Percentiles rank a stretch among this genome's conserved stretches.
Conservation (phyloP, 2,113 vertebrate genomes). For the Vulpes ferrilata region DNA sequence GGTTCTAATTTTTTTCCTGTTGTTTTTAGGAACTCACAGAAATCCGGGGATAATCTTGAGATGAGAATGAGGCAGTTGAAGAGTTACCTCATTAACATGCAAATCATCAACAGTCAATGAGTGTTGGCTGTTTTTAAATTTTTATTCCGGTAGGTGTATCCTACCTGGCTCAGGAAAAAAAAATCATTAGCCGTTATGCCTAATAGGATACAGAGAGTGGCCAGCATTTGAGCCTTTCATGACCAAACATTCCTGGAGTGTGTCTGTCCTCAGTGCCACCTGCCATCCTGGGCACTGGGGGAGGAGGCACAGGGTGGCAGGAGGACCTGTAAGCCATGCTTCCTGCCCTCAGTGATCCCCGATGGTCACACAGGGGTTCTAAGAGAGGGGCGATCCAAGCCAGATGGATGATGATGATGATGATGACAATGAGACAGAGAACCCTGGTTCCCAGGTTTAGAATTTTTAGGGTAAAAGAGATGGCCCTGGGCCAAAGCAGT, state of each 20-base stretch:
- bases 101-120: neutral
- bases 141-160: too few relatives aligned
- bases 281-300: too few relatives aligned
- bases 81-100: neutral
- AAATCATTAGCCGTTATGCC: neutral
- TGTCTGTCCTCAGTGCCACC: neutral
- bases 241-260: rapidly evolving
- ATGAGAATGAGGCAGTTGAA: neutral
- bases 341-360: rapidly evolving
- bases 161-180: neutral
- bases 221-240: neutral
- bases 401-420: too few relatives aligned
- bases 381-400: neutral
- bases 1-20: neutral
- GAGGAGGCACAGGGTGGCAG: too few relatives aligned
- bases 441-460: neutral
- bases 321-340: rapidly evolving
- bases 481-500: neutral
- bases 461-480: neutral
- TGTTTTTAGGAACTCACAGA: neutral
- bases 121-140: neutral
- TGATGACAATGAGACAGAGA: neutral
- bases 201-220: neutral
- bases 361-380: neutral
- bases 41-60: neutral